Conservation (phyloP, 1,140 invertebrate genomes). For the Drosophila pachea region DNA sequence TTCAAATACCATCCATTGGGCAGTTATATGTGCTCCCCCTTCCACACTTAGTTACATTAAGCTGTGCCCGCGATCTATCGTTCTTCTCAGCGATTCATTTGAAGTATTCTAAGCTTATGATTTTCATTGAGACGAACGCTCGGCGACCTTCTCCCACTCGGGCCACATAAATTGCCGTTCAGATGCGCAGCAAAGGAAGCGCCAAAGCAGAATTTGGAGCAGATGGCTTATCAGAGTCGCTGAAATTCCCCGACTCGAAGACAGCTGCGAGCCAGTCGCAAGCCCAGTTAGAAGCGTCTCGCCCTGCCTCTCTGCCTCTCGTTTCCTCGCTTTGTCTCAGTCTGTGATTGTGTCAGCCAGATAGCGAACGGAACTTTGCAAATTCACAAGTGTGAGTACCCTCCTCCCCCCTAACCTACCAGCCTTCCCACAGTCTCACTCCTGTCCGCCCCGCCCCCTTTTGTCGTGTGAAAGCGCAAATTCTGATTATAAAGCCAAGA, state of each 20-base stretch:
- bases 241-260: conserved; percentile 30
- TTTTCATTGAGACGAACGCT: neutral
- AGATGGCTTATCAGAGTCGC: conserved; percentile 63
- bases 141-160: neutral
- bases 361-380: conserved; percentile 60
- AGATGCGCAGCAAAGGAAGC: conserved; percentile 59
- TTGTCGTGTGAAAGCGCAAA: conserved; percentile 73
- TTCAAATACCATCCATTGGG: no score
- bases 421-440: conserved; percentile 1
- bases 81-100: neutral
- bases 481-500: conserved; percentile 68
- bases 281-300: conserved; percentile 57
- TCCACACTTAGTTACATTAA: no score
- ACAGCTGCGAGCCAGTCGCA: conserved; percentile 26
- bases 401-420: neutral
- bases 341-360: conserved; percentile 63
- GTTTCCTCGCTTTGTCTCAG: neutral
- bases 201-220: conserved; percentile 65
- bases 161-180: conserved; percentile 20
- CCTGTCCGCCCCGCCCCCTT: conserved; percentile 6
- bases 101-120: conserved; percentile 1
- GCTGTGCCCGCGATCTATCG: no score
- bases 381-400: conserved; percentile 27
- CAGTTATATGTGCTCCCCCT: no score
- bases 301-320: conserved; percentile 13